These are phyloP conservation scores for Trissonchulus sp. DNA, from an alignment of 2,888 invertebrate genomes.

Conservation along the genomic window DNA sequence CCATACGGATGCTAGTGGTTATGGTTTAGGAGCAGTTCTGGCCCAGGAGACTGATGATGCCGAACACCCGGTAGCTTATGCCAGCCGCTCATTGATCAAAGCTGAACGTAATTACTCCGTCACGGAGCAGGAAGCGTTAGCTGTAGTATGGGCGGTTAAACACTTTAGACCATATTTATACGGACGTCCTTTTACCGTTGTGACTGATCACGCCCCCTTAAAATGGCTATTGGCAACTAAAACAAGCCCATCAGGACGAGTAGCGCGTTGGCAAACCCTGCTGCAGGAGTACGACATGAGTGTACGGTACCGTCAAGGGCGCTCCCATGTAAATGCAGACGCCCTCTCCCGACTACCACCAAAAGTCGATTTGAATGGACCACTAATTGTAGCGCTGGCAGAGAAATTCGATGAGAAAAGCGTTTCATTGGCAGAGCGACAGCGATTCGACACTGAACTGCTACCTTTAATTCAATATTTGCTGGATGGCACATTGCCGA, in stretches of 20 bases:
- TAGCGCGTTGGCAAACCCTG: not conserved
- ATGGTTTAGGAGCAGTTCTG: too few species aligned
- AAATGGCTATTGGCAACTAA: constrained; percentile 15
- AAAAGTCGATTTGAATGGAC: too few species aligned
- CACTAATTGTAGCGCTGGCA: too few species aligned
- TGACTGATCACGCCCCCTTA: too few species aligned
- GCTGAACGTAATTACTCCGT: constrained; percentile 34
- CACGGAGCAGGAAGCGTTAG: constrained; percentile 32
- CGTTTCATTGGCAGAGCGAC: too few species aligned
- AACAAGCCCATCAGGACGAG: not conserved
- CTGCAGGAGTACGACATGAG: constrained; percentile 18
- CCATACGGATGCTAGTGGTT: constrained; percentile 27
- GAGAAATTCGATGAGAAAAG: too few species aligned
- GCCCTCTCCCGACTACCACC: too few species aligned
- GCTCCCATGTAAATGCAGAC: constrained; percentile 7
- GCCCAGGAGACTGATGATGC: too few species aligned
- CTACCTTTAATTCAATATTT: too few species aligned
- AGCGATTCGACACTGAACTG: too few species aligned
- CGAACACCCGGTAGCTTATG: constrained; percentile 31
- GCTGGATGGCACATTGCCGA: too few species aligned
- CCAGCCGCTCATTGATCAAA: constrained; percentile 25
- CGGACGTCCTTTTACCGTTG: not conserved
- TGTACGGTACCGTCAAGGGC: not conserved
- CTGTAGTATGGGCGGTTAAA: too few species aligned
- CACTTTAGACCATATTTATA: constrained; percentile 27